phyloP scores from a whole-genome alignment of 2,797 vertebrate species.

The Megaceryle alcyon region DNA sequence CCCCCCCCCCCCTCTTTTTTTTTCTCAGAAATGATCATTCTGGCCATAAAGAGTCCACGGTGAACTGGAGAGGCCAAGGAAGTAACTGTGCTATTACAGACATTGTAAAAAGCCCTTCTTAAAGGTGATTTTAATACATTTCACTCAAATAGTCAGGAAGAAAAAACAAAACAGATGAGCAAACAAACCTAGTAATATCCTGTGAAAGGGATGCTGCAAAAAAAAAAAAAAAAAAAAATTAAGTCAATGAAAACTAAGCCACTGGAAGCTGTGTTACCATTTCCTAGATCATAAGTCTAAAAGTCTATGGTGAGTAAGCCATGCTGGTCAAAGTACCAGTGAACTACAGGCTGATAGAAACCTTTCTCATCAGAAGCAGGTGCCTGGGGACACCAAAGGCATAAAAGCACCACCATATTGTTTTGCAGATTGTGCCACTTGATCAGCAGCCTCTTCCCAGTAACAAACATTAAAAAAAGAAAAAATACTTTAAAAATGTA shows the following conservation, averaged over 20 bases:
- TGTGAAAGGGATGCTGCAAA: neutral
- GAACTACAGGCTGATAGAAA: neutral
- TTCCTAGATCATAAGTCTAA: neutral
- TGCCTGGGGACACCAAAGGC: neutral
- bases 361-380: neutral
- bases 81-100: neutral
- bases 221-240: neutral
- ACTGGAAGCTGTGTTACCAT: too few species aligned
- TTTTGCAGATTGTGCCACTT: neutral
- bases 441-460: neutral
- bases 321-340: neutral
- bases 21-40: neutral
- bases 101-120: neutral
- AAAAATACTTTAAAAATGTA: neutral
- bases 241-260: neutral
- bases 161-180: neutral
- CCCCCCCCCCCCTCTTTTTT: neutral
- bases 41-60: neutral
- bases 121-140: neutral
- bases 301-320: neutral
- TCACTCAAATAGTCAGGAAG: neutral
- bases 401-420: neutral
- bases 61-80: neutral
- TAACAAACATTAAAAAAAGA: neutral
- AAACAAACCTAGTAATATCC: neutral